Evolutionary conservation across 2,797 vertebrate species (phyloP).

Genomic region (Borostomias antarcticus): DNA sequence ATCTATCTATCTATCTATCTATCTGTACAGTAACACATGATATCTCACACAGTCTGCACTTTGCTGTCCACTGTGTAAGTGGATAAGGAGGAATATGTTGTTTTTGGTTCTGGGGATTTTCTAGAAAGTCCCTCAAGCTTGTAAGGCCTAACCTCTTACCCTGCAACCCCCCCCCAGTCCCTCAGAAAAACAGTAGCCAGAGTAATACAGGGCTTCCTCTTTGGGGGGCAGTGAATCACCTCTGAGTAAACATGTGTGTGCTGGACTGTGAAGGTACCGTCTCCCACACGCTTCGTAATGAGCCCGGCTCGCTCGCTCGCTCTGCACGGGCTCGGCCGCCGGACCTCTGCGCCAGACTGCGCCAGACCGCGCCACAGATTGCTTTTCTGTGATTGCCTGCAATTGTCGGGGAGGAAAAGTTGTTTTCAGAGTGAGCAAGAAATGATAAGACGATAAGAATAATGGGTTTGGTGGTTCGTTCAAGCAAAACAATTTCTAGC

Average conservation of each 20-base stretch:
- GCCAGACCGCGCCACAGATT: conserved; percentile 15
- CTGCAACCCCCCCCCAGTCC: conserved; percentile 26
- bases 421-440: conserved; percentile 18
- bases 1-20: no score
- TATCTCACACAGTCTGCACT: neutral
- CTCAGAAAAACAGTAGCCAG: conserved; percentile 59
- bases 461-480: conserved; percentile 33
- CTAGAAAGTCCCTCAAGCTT: conserved; percentile 11
- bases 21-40: neutral
- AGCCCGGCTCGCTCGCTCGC: no score
- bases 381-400: conserved; percentile 35
- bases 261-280: conserved; percentile 67
- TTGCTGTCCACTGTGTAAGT: neutral
- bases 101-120: conserved; percentile 31
- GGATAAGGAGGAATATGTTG: conserved; percentile 10
- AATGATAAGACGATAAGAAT: conserved; percentile 28
- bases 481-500: conserved; percentile 41
- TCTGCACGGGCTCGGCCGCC: conserved; percentile 38
- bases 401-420: conserved; percentile 18
- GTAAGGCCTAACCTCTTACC: conserved; percentile 19
- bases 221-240: conserved; percentile 69
- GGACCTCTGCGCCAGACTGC: conserved; percentile 13
- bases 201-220: conserved; percentile 69
- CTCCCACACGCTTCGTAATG: conserved; percentile 65
- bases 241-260: conserved; percentile 63